Base-by-base conservation (phyloP, 2,888 invertebrate species). In the Drosophila colorata region DNA sequence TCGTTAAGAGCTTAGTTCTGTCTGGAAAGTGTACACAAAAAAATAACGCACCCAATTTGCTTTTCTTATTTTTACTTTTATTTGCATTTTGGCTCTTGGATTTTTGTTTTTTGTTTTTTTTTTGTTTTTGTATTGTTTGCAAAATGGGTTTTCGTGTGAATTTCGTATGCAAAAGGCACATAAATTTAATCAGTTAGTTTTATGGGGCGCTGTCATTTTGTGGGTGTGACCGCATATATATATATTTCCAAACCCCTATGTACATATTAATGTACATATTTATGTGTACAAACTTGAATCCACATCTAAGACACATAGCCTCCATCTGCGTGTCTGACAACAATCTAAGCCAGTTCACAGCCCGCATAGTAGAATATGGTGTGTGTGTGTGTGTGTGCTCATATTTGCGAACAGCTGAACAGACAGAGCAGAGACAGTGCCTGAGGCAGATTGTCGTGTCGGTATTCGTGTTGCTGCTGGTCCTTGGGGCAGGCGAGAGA, bases 181-280 rank as follows among this genome's bases (percentile, higher is more conserved):
- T 83, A 75, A 78, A 82, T 85, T 82, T 76, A 82, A 87, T 87
- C 76, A 82, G 82, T 57, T 75, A 43, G 60, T 48, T 68, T 56
- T 48, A 14, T 31, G n/a, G 31, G 25, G 35, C 28, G 53, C 56
- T 57, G 63, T 46, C 69, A 43, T 48, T 64, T 51, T 52, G 43
- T 60, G 59, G 71, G 71, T 66, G 73, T 73, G 71, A 60, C 58
- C 41, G 18, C 16, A 37, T 4, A 11, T n/a, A 31, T 61, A 33
- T 2, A 5, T 4, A 35, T 3, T 28, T 9, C 9, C 2, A 28
- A 28, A 9, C 9, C 2, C 2, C 2, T 28, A 28, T 28, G 28
- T 28, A 9, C 28, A 28, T 28, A 28, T 28, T 9, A 28, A 46
- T 35, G 35, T 38, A 61, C 14, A 53, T 2, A 20, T 16, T 14